Evolutionary conservation across 2,113 vertebrate genomes (phyloP).

Genomic region (Chionodraco myersi): DNA sequence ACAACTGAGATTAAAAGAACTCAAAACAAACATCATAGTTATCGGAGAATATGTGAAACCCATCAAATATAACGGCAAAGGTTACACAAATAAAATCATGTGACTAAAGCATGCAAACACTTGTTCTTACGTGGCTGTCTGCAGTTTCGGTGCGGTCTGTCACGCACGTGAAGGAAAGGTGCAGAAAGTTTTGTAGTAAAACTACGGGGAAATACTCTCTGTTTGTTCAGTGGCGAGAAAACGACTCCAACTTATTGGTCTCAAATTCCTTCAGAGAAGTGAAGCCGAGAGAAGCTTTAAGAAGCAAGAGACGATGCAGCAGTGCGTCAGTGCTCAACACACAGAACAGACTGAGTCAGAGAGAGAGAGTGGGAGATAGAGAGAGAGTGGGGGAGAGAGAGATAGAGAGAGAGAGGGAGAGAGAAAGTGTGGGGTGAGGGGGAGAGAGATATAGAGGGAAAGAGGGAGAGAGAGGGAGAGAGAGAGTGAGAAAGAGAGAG

Average conservation of each 20-base stretch:
- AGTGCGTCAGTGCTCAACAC: conserved; percentile 6
- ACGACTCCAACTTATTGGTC: background rate
- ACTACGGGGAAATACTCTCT: background rate
- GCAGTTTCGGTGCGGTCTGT: background rate
- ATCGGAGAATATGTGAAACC: background rate
- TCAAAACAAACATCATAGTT: background rate
- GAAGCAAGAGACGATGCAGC: conserved; percentile 16
- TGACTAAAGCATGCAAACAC: background rate
- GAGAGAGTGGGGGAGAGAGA: background rate
- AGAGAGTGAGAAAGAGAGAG: background rate
- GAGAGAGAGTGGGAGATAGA: background rate
- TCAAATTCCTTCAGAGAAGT: conserved; percentile 14
- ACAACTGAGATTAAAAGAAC: background rate
- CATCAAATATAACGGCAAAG: too few species aligned
- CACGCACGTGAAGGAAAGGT: background rate
- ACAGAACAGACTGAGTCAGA: background rate
- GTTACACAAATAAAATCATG: background rate
- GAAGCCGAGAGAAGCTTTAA: background rate
- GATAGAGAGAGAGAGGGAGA: conserved; percentile 8
- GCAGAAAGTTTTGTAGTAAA: conserved; percentile 21
- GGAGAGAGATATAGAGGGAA: background rate
- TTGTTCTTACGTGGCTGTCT: conserved; percentile 28
- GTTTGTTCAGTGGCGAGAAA: background rate
- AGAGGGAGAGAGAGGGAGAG: conserved; percentile 6
- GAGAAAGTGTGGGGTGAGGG: background rate